Percentiles rank a stretch among this genome's conserved stretches.
Evolutionary conservation across 2,888 invertebrate species (phyloP).

Genomic region (Callimorpha dominula): DNA sequence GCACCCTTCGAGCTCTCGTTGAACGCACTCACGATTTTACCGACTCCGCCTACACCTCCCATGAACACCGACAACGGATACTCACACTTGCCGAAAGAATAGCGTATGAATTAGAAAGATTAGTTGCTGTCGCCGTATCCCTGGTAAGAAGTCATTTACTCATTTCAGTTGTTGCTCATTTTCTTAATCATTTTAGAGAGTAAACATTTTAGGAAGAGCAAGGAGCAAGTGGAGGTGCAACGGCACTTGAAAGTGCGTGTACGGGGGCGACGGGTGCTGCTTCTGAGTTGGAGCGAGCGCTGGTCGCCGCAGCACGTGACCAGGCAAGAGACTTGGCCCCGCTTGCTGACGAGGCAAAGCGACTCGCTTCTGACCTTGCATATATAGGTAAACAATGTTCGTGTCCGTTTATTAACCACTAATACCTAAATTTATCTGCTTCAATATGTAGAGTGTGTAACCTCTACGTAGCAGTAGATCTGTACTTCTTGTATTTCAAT

Average conservation of each 20-base stretch:
- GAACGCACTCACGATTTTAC: constrained; percentile 99
- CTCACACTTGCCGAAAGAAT: constrained; percentile 95
- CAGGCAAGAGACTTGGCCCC: constrained; percentile 81
- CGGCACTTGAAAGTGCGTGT: constrained; percentile 86
- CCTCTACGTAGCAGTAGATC: constrained; percentile 9
- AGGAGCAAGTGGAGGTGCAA: constrained; percentile 73
- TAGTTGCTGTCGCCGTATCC: constrained; percentile 94
- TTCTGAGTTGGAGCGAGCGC: constrained; percentile 92
- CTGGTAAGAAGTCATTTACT: constrained; percentile 86
- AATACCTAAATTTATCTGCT: constrained; percentile 7
- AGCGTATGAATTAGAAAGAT: constrained; percentile 96
- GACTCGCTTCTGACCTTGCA: constrained; percentile 81
- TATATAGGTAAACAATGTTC: constrained; percentile 78
- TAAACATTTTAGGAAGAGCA: constrained; percentile 73
- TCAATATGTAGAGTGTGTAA: constrained; percentile 11
- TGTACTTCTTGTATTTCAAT: not conserved
- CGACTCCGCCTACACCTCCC: constrained; percentile 99
- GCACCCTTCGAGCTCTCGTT: constrained; percentile 95
- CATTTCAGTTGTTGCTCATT: constrained; percentile 3
- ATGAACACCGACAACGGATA: constrained; percentile 98
- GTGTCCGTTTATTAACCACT: constrained; percentile 24
- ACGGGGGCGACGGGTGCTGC: constrained; percentile 93
- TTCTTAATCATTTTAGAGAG: constrained; percentile 26
- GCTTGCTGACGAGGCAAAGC: constrained; percentile 79
- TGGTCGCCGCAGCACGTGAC: constrained; percentile 88